These are phyloP conservation scores for Ceyx melanurus DNA, from an alignment of 2,113 vertebrate genomes.

Conservation along the genomic window DNA sequence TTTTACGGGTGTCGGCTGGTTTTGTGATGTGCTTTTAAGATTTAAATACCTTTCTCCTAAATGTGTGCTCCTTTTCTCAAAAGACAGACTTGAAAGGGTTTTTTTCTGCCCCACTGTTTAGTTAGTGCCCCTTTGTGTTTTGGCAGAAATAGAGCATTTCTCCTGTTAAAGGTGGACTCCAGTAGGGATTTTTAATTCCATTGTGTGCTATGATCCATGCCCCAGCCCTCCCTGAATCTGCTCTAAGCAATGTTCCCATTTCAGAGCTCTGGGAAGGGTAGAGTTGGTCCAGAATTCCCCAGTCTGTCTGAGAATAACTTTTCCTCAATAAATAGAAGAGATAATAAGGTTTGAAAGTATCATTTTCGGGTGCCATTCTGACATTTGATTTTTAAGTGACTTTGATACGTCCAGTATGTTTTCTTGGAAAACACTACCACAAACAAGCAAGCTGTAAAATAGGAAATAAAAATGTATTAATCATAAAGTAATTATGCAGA, in stretches of 20 bases:
- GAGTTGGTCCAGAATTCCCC: neutral
- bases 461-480: neutral
- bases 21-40: neutral
- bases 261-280: neutral
- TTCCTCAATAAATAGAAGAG: neutral
- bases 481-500: neutral
- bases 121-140: neutral
- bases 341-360: neutral
- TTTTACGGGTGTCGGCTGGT: neutral
- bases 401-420: neutral
- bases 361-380: neutral
- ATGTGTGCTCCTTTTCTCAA: neutral
- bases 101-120: neutral
- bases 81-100: neutral
- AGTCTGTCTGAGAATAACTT: neutral
- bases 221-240: neutral
- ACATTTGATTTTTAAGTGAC: neutral
- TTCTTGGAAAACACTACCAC: neutral
- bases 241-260: neutral
- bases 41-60: neutral
- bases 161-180: neutral
- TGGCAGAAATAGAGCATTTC: neutral
- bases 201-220: neutral
- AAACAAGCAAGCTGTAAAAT: neutral
- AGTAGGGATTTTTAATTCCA: neutral